Evolutionary conservation across 2,797 vertebrate genomes (phyloP), one percentile per base, ranked within the genome.

Genomic region (Urophycis tenuis): DNA sequence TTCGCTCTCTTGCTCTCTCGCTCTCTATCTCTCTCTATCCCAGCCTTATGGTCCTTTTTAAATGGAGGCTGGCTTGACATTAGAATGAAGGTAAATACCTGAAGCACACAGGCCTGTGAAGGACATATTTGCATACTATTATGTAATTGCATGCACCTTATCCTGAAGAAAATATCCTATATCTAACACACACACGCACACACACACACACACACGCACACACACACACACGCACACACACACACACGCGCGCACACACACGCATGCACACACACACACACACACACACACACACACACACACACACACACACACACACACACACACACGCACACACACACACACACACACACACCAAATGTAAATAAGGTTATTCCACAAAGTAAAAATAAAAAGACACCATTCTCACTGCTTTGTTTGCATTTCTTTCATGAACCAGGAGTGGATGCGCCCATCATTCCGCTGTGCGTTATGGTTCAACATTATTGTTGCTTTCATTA

Each of bases 51-150:
- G 85, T 69, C 53, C 19, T 81, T 83, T 82, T 83, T 79, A 87
- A 86, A 89, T 84, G 83, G 78, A 88, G 84, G 80, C 77, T 31
- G 64, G 76, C 29, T 70, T 60, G 22, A 60, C 53, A 25, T 60
- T 60, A 60, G 22, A 60, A 60, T 70, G 11, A 70, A 31, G 67
- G 29, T 32, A 31, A 32, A 70, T 70, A 17, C 30, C 15, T 25
- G n/a, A n/a, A 25, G 53, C 53, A 11, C 53, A 25, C 53, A 60
- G 53, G 53, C 53, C 53, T 60, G 25, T 25, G 25, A n/a, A 60
- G 25, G n/a, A 60, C n/a, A 8, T 60, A 11, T 60, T 60, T 60
- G 53, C 53, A 25, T 60, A n/a, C 53, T n/a, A 25, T 60, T 60
- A 22, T 60, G 45, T 3, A 60, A n/a, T 60, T 25, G n/a, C 53